Percentiles rank a stretch among this genome's conserved stretches.
Evolutionary conservation across 1,140 invertebrate species (phyloP).

Genomic region (Papilio xuthus): DNA sequence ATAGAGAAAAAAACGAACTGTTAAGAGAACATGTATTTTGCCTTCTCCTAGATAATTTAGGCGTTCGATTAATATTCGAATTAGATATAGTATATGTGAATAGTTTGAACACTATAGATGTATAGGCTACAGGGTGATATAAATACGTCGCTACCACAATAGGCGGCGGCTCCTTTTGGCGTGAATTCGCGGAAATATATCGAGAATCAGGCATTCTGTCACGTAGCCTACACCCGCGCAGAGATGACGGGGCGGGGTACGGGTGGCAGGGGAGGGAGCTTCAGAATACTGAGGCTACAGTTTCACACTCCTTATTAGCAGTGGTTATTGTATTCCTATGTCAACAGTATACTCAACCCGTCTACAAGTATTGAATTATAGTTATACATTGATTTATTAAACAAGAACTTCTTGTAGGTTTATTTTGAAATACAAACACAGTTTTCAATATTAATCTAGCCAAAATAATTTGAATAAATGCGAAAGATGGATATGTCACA

Average conservation of each 20-base stretch:
- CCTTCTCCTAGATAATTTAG: no score
- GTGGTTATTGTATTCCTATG: neutral
- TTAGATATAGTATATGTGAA: neutral
- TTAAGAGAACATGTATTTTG: no score
- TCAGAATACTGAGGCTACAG: neutral
- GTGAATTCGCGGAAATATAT: constrained; percentile 8
- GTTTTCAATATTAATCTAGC: no score
- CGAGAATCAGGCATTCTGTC: constrained; percentile 16
- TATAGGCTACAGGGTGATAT: neutral
- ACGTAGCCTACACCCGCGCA: neutral
- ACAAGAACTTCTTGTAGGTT: no score
- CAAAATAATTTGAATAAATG: no score
- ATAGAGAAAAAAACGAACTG: no score
- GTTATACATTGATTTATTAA: no score
- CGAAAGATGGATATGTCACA: no score
- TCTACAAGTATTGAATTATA: neutral
- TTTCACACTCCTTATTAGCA: neutral
- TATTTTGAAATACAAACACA: no score
- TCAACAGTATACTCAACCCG: neutral
- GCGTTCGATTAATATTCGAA: neutral
- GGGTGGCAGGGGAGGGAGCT: neutral
- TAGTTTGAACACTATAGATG: neutral
- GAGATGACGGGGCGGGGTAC: neutral
- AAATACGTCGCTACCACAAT: neutral
- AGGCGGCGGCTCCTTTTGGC: constrained; percentile 5